A percentile compares a stretch with the other conserved stretches of the same genome.
Evolutionary conservation across 2,888 invertebrate species (phyloP).

Genomic region (Dromius quadrimaculatus): DNA sequence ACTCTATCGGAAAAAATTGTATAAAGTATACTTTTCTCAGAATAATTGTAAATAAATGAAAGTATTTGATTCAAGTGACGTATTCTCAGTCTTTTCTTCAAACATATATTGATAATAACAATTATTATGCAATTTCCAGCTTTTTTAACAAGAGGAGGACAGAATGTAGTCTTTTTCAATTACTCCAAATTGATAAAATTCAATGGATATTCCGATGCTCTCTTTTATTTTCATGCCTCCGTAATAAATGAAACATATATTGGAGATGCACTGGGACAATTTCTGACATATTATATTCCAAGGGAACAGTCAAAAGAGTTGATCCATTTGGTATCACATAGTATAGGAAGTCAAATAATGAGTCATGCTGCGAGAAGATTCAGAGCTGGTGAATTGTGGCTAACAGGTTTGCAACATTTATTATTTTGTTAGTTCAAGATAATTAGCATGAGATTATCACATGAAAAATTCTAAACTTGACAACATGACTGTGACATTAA

Average conservation of each 20-base stretch:
- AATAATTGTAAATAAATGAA: too few relatives aligned
- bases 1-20: too few relatives aligned
- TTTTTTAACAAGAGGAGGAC: slow-evolving; percentile 15
- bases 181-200: background rate
- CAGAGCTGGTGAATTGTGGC: background rate
- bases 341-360: slow-evolving; percentile 14
- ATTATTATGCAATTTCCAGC: too few relatives aligned
- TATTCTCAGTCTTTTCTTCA: too few relatives aligned
- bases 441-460: background rate
- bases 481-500: too few relatives aligned
- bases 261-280: slow-evolving; percentile 7
- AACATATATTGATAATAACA: too few relatives aligned
- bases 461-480: too few relatives aligned
- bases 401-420: background rate
- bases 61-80: too few relatives aligned
- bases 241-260: background rate
- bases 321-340: background rate
- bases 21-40: too few relatives aligned
- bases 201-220: background rate
- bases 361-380: background rate
- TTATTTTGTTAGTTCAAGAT: background rate
- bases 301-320: slow-evolving; percentile 2
- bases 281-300: slow-evolving; percentile 7
- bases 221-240: background rate
- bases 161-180: slow-evolving; percentile 31